Conservation (phyloP, 2,888 invertebrate genomes). For the Agrypnus murinus region DNA sequence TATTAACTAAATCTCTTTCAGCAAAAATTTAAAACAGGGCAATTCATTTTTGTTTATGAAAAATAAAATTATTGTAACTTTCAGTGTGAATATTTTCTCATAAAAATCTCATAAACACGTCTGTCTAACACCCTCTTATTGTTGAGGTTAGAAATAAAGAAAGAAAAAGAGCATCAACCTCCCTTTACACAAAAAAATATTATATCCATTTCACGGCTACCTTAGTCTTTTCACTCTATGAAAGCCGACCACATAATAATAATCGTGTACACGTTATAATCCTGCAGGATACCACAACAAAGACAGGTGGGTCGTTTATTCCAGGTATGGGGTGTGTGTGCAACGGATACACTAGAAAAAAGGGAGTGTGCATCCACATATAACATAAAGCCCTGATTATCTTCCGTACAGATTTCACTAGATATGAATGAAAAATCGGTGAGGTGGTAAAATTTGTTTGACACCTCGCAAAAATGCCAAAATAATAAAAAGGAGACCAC, state of each 20-base stretch:
- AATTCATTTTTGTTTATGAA: not conserved
- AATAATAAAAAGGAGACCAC: conserved; percentile 51
- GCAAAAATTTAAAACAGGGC: too few relatives aligned
- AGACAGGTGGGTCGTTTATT: conserved; percentile 47
- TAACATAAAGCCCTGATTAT: conserved; percentile 42
- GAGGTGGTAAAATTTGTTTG: conserved; percentile 63
- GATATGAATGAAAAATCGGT: conserved; percentile 55
- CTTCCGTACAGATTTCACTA: conserved; percentile 29
- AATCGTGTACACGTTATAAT: conserved; percentile 42
- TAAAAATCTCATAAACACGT: too few relatives aligned
- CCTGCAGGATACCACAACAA: conserved; percentile 50
- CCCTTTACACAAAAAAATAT: conserved; percentile 36
- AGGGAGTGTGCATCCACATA: not conserved
- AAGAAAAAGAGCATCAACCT: not conserved
- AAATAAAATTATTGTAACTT: not conserved
- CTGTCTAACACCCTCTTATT: too few relatives aligned
- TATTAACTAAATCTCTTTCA: too few relatives aligned
- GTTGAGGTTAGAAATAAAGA: too few relatives aligned
- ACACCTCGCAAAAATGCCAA: conserved; percentile 61
- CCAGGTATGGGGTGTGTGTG: conserved; percentile 42
- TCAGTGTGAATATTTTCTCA: not conserved
- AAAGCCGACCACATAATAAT: conserved; percentile 47
- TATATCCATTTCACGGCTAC: conserved; percentile 54
- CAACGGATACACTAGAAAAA: conserved; percentile 26
- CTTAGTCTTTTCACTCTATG: conserved; percentile 44